Evolutionary conservation across 1,140 invertebrate species (phyloP), one percentile per base, ranked within the genome.

Genomic region (Halesus radiatus): DNA sequence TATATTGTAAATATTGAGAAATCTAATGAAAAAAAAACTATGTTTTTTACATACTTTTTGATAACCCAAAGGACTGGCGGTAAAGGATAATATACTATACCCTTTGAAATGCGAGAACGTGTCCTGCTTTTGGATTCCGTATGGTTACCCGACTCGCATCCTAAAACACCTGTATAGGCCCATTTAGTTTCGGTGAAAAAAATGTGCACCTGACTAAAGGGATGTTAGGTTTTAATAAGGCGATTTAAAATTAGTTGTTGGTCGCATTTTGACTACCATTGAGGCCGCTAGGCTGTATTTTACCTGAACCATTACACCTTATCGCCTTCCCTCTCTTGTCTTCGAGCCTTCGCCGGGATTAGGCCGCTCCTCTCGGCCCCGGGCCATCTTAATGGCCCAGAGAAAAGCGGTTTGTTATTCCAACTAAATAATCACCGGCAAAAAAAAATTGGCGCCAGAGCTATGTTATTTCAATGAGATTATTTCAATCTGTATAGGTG

Each of bases 191-290:
- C 52, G 50, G 32, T 54, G 66, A 66, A 82, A 82, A 70, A 82
- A 82, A 82, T 82, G 78, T 78, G 81, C 81, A 82, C 81, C 81
- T 82, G 81, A 82, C 81, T 62, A 29, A 80, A 23, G 80, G 81
- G 81, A 82, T 80, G 78, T 82, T 80, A 82, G 45, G 68, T 78
- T 81, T 82, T 82, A 80, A 80, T 82, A 77, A 82, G 81, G 78
- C 73, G 78, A 80, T 82, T 80, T 75, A 76, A 80, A 82, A 78
- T 78, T 82, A 78, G 81, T 80, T 78, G 78, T 70, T 54, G 66
- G 78, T 58, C 70, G 70, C 70, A 52, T 79, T 56, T 58, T 76
- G 74, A n/a, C 18, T 58, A 5, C 26, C 66, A 45, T 72, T 72
- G 50, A 3, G 37, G 8, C 37, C 66, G 6, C 23, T 37, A 20